These are phyloP conservation scores for Polyodon spathula DNA, from an alignment of 2,113 vertebrate genomes.

Conservation along the genomic window DNA sequence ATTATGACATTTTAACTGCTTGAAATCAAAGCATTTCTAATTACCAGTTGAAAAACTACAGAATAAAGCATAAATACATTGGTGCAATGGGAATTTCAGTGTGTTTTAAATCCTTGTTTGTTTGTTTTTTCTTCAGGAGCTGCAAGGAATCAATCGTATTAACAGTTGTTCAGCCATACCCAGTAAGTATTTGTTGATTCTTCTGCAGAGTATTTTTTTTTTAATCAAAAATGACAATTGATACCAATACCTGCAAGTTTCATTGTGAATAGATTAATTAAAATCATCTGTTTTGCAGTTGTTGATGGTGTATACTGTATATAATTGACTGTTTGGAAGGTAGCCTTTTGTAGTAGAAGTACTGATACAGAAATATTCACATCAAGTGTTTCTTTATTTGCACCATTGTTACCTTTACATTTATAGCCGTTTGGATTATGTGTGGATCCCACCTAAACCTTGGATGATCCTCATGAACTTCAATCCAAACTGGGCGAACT, in stretches of 20 bases:
- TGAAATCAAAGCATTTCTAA: too few species aligned
- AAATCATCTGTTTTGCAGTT: too few species aligned
- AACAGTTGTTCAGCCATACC: conserved; percentile 92
- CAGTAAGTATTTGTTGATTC: conserved; percentile 61
- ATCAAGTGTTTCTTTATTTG: neutral
- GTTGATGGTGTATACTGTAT: too few species aligned
- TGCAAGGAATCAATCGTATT: conserved; percentile 97
- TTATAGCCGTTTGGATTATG: conserved; percentile 7
- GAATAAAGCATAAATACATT: too few species aligned
- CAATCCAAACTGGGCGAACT: conserved; percentile 11
- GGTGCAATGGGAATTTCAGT: conserved; percentile 5
- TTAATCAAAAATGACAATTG: too few species aligned
- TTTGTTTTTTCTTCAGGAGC: conserved; percentile 67
- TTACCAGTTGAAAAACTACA: too few species aligned
- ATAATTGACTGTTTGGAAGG: too few species aligned
- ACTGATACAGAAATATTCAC: neutral
- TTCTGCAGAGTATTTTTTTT: too few species aligned
- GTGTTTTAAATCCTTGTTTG: conserved; percentile 27
- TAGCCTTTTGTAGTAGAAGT: too few species aligned
- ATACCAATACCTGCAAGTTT: too few species aligned
- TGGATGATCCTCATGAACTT: conserved; percentile 18
- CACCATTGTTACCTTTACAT: neutral
- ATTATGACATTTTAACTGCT: too few species aligned
- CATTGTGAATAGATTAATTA: too few species aligned
- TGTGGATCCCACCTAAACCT: conserved; percentile 12